Conservation (phyloP, 2,797 vertebrate genomes). For the Ctenopoma multispine region DNA sequence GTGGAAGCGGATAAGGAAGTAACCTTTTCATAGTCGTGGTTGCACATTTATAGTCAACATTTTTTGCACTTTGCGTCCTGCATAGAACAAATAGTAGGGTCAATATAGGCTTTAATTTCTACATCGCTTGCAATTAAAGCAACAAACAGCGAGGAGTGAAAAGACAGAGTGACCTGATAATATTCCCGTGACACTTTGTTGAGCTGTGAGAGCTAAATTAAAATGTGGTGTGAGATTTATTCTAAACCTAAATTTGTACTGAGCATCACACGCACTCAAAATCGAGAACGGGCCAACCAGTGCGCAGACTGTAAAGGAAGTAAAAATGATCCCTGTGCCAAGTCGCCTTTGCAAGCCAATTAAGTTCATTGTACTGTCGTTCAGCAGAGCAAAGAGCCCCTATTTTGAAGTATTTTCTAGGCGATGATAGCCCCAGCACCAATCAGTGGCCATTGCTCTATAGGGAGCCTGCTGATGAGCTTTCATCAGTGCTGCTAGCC, state of each 20-base stretch:
- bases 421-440: constrained; percentile 67
- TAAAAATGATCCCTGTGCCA: constrained; percentile 47
- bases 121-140: background rate
- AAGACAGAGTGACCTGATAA: background rate
- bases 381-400: constrained; percentile 56
- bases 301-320: constrained; percentile 46
- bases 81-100: background rate
- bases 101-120: background rate
- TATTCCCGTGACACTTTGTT: background rate
- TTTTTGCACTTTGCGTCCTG: background rate
- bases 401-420: constrained; percentile 67
- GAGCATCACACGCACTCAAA: background rate
- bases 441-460: constrained; percentile 71
- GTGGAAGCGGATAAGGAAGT: constrained; percentile 14
- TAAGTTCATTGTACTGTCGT: constrained; percentile 66
- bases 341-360: constrained; percentile 58
- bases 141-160: background rate
- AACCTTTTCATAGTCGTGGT: constrained; percentile 27
- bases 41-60: background rate
- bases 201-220: background rate
- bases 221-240: background rate
- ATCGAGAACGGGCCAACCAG: constrained; percentile 23
- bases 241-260: constrained; percentile 27
- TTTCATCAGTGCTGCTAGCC: constrained; percentile 77
- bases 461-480: constrained; percentile 75